A percentile compares a stretch with the other conserved stretches of the same genome.
Evolutionary conservation across 2,113 vertebrate genomes (phyloP).

Genomic region (Chloebia gouldiae): DNA sequence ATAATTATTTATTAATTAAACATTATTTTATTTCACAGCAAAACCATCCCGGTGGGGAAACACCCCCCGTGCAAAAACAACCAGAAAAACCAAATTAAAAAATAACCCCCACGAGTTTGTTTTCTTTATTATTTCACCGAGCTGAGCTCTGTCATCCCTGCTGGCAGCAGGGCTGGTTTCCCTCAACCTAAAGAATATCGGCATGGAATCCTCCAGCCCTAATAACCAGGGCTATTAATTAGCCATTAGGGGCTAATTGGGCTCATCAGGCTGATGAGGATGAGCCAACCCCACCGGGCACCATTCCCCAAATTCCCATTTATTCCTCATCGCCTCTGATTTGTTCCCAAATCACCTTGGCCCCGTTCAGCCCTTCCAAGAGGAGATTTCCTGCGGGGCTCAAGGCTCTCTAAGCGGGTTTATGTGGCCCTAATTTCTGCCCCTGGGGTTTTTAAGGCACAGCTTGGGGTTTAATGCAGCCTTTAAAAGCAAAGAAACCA

Average conservation of each 20-base stretch:
- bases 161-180: neutral
- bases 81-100: neutral
- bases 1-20: too few species aligned
- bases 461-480: neutral
- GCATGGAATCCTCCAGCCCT: neutral
- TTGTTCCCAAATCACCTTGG: neutral
- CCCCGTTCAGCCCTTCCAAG: neutral
- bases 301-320: slow-evolving; percentile 1
- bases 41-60: neutral
- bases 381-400: slow-evolving; percentile 49
- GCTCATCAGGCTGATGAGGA: neutral
- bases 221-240: neutral
- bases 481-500: neutral
- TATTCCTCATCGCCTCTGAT: neutral
- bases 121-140: too few species aligned
- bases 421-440: neutral
- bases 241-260: neutral
- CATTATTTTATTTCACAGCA: neutral
- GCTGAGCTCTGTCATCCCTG: neutral
- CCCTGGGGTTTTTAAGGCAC: neutral
- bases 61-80: neutral
- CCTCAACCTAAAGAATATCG: neutral
- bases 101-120: neutral
- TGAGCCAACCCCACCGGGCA: neutral
- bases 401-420: slow-evolving; percentile 18